Evolutionary conservation across 2,888 invertebrate species (phyloP).

Genomic region (Rotaria socialis): DNA sequence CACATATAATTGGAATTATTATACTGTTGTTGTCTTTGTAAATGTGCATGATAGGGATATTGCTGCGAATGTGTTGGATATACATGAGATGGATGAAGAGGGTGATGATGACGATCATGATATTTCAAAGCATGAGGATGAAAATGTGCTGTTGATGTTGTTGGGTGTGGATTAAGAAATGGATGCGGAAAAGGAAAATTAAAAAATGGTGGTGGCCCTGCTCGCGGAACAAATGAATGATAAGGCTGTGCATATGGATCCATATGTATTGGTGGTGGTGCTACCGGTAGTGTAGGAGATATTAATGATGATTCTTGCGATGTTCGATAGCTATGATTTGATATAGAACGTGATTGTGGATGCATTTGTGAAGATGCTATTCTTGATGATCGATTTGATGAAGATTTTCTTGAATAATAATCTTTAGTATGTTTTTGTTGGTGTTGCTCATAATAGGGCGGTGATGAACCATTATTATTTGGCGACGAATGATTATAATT

Average conservation of each 20-base stretch:
- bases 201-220: neutral
- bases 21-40: neutral
- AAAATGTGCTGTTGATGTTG: neutral
- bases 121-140: neutral
- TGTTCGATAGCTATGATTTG: slow-evolving; percentile 9
- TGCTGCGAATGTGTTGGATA: neutral
- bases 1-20: slow-evolving; percentile 1
- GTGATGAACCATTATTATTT: neutral
- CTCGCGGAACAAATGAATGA: neutral
- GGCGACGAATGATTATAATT: neutral
- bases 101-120: neutral
- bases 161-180: neutral
- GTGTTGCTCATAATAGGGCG: neutral
- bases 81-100: neutral
- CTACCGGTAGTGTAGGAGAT: neutral
- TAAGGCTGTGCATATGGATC: neutral
- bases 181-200: neutral
- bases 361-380: neutral
- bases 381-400: neutral
- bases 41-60: neutral
- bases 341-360: slow-evolving; percentile 3
- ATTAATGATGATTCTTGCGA: neutral
- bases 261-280: neutral
- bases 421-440: neutral
- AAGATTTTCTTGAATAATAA: neutral